Base-by-base conservation (phyloP, 2,888 invertebrate genomes). In the Drosophila multiciliata region DNA sequence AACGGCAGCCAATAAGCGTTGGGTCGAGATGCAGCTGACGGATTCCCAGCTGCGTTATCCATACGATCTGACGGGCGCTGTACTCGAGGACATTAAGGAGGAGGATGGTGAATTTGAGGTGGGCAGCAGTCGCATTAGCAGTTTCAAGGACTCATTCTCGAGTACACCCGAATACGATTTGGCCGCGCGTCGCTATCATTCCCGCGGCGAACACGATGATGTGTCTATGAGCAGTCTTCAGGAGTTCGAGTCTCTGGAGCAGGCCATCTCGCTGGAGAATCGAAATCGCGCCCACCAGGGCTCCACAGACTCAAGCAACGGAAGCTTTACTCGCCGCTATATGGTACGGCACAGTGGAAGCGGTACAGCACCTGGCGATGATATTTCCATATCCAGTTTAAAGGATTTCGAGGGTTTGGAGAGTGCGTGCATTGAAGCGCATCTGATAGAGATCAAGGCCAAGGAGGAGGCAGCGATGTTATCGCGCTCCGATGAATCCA, bases 371-470 rank as follows among this genome's bases (percentile, higher is more conserved):
- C 92, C 86, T 3, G 95, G 95, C 3, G 98, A 98, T 92, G 98
- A 98, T 90, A 94, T 97, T 52, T 98, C 98, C 3, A 93, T 97
- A 35, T 97, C 96, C 9, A 98, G 98, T 49, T 93, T 98, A 29
- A 97, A 97, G 92, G 98, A 99, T 92, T 98, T 98, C 92, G 98
- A 99, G 94, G 97, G 97, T 0, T 93, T 98, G 2, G 98, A 99
- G 93, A 96, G 95, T 73, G 98, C 98, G 29, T 97, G 98, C 87
- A 94, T 96, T 53, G 97, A 97, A 92, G 97, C 96, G 0, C 96
- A 97, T 75, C 95, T 95, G 83, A 96, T 97, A 60, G 98, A 98
- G 93, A 94, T 96, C 53, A 95, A 96, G 73, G 97, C 97, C 0
- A 96, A 96, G 87, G 97, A 97, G 93, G 98, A 98, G 92, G 98